phyloP scores from a whole-genome alignment of 2,888 invertebrate species.

The Erebia ligea region DNA sequence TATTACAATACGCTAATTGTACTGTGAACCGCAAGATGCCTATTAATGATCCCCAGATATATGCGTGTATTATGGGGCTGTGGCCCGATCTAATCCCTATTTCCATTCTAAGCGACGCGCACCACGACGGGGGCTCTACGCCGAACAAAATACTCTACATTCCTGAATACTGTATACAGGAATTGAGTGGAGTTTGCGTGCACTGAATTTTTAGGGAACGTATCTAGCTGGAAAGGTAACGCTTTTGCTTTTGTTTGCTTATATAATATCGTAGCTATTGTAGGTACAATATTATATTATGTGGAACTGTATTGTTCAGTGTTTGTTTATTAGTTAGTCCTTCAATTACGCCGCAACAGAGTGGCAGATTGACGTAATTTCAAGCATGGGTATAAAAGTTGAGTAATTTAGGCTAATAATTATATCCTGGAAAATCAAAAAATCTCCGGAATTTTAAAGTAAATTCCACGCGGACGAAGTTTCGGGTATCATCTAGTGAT shows the following conservation, averaged over 20 bases:
- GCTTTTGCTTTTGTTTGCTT: background rate
- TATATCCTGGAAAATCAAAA: too few relatives aligned
- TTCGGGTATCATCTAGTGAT: too few relatives aligned
- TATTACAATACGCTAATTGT: slow-evolving; percentile 42
- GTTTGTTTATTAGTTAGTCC: background rate
- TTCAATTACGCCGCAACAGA: too few relatives aligned
- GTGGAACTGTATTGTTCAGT: background rate
- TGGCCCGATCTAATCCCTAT: slow-evolving; percentile 17
- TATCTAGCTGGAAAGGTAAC: background rate
- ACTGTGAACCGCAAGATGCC: slow-evolving; percentile 39
- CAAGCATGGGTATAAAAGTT: too few relatives aligned
- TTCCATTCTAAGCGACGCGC: background rate
- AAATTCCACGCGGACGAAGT: too few relatives aligned
- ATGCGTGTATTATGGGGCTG: slow-evolving; percentile 25
- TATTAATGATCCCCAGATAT: slow-evolving; percentile 34
- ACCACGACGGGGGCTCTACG: background rate
- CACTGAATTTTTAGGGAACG: background rate
- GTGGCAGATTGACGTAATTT: too few relatives aligned
- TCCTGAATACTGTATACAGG: slow-evolving; percentile 5
- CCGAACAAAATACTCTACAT: slow-evolving; percentile 1
- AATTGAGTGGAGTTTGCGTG: background rate
- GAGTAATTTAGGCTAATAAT: too few relatives aligned
- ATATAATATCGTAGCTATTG: background rate
- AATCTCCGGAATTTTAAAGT: too few relatives aligned
- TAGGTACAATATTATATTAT: background rate